A percentile compares a stretch with the other conserved stretches of the same genome.
Conservation (phyloP, 2,797 vertebrate species). For the Cheirogaleus major region DNA sequence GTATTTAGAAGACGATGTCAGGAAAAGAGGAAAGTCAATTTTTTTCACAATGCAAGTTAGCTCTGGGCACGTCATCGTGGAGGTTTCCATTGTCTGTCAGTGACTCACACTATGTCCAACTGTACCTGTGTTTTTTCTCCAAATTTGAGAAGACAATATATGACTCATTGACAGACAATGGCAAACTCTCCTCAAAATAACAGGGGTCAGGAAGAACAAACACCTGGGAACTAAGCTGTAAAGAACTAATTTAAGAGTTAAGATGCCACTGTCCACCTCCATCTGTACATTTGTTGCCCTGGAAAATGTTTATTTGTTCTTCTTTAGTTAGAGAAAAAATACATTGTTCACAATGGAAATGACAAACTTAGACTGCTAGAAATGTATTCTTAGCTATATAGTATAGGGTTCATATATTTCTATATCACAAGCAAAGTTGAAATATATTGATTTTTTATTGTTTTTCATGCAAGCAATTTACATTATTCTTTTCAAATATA, state of each 20-base stretch:
- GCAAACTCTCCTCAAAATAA: constrained; percentile 12
- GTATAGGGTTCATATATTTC: neutral
- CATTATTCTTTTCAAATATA: neutral
- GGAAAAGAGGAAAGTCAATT: neutral
- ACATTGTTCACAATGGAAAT: neutral
- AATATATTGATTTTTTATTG: neutral
- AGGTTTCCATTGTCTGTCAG: constrained; percentile 2
- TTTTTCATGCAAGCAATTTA: neutral
- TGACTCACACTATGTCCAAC: constrained; percentile 55
- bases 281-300: neutral
- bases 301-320: neutral
- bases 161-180: constrained; percentile 70
- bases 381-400: neutral
- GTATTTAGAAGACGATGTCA: neutral
- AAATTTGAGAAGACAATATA: neutral
- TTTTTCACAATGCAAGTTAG: constrained; percentile 3
- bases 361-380: neutral
- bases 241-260: constrained; percentile 40
- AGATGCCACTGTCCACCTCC: neutral
- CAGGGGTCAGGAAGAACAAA: neutral
- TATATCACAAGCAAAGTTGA: neutral
- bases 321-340: neutral
- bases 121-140: constrained; percentile 6
- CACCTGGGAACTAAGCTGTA: constrained; percentile 12
- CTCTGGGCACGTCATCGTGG: neutral